Conservation (phyloP, 2,113 vertebrate genomes). For the Gallinago media region DNA sequence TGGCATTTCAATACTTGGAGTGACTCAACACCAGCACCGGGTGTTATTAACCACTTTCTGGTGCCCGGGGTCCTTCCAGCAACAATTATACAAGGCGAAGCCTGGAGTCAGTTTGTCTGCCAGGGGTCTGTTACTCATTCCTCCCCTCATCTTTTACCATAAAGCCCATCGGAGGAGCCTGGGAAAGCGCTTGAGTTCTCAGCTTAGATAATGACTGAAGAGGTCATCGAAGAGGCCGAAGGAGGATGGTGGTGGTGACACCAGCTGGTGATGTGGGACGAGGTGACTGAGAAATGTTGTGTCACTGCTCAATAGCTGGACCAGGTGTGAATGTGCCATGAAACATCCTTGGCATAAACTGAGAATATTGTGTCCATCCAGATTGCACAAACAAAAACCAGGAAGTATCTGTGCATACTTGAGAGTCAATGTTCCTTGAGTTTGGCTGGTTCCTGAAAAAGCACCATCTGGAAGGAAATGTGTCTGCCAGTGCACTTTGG, state of each 20-base stretch:
- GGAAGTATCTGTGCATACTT: background rate
- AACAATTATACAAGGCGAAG: background rate
- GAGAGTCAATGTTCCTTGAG: background rate
- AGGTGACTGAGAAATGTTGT: background rate
- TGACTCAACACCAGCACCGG: background rate
- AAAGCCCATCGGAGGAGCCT: background rate
- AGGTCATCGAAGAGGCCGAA: background rate
- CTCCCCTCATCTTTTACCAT: background rate
- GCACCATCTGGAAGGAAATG: background rate
- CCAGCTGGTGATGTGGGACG: background rate
- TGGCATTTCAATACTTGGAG: background rate
- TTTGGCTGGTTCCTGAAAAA: background rate
- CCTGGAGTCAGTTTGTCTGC: slow-evolving; percentile 16
- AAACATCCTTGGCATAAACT: background rate
- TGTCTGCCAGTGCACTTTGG: background rate
- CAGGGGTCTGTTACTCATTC: background rate
- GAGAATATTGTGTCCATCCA: background rate
- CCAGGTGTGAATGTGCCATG: background rate
- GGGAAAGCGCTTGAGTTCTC: background rate
- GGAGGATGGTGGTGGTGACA: background rate
- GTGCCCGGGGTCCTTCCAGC: background rate
- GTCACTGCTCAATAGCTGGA: background rate
- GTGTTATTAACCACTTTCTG: background rate
- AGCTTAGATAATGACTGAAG: background rate
- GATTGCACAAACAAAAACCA: background rate